A percentile compares a stretch with the other conserved stretches of the same genome.
phyloP scores from a whole-genome alignment of 1,140 invertebrate species.

The Limonius californicus region DNA sequence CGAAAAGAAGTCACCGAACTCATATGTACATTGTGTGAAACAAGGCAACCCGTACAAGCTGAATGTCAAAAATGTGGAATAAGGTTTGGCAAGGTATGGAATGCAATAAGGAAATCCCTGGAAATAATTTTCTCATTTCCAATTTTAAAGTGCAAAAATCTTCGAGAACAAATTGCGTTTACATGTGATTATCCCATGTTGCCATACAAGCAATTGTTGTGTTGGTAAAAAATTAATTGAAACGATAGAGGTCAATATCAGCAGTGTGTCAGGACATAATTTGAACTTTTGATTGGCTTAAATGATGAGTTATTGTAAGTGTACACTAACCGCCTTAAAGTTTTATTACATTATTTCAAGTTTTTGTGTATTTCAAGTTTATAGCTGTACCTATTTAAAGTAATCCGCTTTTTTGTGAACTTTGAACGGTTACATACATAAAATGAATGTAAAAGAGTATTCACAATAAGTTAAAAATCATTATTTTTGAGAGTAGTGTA shows the following conservation, averaged over 20 bases:
- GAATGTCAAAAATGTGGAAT: conserved; percentile 71
- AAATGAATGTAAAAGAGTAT: too few species aligned
- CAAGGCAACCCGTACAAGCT: conserved; percentile 73
- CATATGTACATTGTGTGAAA: conserved; percentile 76
- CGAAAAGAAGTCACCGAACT: conserved; percentile 76
- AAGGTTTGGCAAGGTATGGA: conserved; percentile 69
- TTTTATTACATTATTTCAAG: neutral
- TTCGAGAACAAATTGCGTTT: neutral
- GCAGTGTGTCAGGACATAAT: neutral
- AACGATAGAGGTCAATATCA: conserved; percentile 3
- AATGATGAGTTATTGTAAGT: neutral
- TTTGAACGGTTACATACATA: too few species aligned
- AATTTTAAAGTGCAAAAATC: too few species aligned
- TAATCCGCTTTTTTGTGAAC: too few species aligned
- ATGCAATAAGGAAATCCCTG: neutral
- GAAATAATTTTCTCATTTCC: neutral
- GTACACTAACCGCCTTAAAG: neutral
- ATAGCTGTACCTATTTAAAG: too few species aligned
- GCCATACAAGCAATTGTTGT: neutral
- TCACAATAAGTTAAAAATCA: too few species aligned
- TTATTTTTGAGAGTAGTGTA: too few species aligned
- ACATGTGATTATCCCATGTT: neutral
- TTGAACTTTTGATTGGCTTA: conserved; percentile 13
- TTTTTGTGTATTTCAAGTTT: too few species aligned
- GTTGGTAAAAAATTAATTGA: neutral